Evolutionary conservation across 1,140 invertebrate genomes (phyloP).

Genomic region (Zelostemma sp.): DNA sequence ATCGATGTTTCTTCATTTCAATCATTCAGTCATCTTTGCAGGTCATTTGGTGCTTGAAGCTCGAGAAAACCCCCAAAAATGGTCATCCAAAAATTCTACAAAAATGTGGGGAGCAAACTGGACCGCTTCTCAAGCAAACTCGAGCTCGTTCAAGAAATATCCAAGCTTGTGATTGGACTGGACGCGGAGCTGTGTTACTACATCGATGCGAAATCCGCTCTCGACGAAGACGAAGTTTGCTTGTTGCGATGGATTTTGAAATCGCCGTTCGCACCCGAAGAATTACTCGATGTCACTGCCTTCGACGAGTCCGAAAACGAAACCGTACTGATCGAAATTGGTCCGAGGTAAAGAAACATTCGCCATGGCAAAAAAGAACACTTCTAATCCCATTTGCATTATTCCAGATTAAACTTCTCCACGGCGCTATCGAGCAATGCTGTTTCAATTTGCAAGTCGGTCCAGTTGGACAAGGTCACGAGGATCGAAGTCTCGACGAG

Average conservation of each 20-base stretch:
- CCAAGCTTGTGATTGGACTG: conserved; percentile 64
- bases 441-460: conserved; percentile 90
- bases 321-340: conserved; percentile 80
- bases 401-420: conserved; percentile 88
- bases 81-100: conserved; percentile 60
- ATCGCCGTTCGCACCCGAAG: conserved; percentile 74
- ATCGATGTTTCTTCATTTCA: too few species aligned
- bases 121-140: conserved; percentile 54
- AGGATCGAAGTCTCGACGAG: conserved; percentile 86
- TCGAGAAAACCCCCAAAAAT: conserved; percentile 27
- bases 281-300: conserved; percentile 67
- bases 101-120: conserved; percentile 51
- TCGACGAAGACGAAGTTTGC: conserved; percentile 71
- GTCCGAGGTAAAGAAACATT: conserved; percentile 75
- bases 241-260: conserved; percentile 80
- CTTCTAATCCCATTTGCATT: conserved; percentile 17
- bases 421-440: conserved; percentile 96
- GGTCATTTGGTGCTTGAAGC: too few species aligned
- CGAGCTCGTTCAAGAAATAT: conserved; percentile 40
- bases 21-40: too few species aligned
- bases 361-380: background rate
- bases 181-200: conserved; percentile 86
- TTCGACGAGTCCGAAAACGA: conserved; percentile 56
- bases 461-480: conserved; percentile 79
- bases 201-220: conserved; percentile 70